Percentiles rank a stretch among this genome's conserved stretches.
phyloP scores from a whole-genome alignment of 2,113 vertebrate species.

The Trichechus manatus region DNA sequence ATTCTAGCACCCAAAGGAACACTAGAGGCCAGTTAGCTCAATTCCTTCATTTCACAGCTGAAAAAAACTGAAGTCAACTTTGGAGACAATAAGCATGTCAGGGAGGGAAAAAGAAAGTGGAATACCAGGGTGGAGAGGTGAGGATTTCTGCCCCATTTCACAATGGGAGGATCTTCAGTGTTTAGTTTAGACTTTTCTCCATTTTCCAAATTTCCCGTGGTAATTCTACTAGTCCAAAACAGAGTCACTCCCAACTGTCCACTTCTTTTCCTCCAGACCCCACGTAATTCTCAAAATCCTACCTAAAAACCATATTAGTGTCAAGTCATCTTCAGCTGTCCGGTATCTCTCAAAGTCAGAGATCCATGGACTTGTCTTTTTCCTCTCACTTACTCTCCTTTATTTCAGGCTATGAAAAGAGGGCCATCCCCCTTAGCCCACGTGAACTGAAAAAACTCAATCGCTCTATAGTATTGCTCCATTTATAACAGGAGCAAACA shows the following conservation, averaged over 20 bases:
- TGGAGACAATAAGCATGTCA: neutral
- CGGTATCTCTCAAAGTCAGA: neutral
- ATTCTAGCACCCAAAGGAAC: neutral
- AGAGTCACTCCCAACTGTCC: neutral
- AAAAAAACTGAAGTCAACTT: neutral
- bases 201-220: neutral
- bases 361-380: neutral
- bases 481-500: neutral
- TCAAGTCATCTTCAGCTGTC: neutral
- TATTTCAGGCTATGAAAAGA: conserved; percentile 35
- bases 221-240: neutral
- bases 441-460: neutral
- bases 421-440: neutral
- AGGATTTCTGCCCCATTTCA: conserved; percentile 42
- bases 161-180: neutral
- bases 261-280: neutral
- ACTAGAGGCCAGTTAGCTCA: neutral
- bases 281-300: neutral
- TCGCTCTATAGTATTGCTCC: neutral
- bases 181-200: conserved; percentile 10
- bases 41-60: neutral
- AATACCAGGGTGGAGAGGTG: neutral
- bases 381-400: neutral
- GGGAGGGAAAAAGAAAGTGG: neutral
- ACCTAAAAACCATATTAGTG: neutral